Evolutionary conservation across 1,140 invertebrate species (phyloP), one percentile per base, ranked within the genome.

Genomic region (Leptinotarsa lineolata): DNA sequence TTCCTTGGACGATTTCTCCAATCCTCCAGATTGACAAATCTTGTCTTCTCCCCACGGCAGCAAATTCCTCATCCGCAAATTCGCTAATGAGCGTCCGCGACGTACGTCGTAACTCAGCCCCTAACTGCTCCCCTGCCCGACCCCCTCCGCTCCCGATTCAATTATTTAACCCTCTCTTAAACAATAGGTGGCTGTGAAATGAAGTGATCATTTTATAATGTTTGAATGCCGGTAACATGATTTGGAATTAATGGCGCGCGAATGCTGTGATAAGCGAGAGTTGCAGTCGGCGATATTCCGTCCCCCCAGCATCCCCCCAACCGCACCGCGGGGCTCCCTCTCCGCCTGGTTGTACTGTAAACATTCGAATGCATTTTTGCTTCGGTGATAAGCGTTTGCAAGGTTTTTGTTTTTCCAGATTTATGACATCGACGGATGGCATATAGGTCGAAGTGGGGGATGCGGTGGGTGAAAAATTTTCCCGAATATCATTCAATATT

Each of bases 101-200:
- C 20, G 61, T 22, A 63, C 20, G 61, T 22, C 61, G 61, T 24
- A 63, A 21, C 61, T 63, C 2, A 63, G 6, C 21, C 58, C 58
- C 58, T n/a, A 18, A 2, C 20, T 39, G 30, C 58, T 20, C 58
- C 15, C 58, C 20, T 59, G 16, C 58, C 13, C 61, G 4, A 21
- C 61, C n/a, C 16, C 61, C 24, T 13, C 16, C 6, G 13, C 61
- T 61, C 48, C 70, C 77, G 76, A 84, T 83, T 83, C 83, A 84
- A 84, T 84, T 84, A 84, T 84, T 84, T 84, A 84, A 84, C 83
- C 83, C 83, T 83, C 83, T 84, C 83, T 83, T 83, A 83, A 83
- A 84, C 83, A 84, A 84, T 84, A 84, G 83, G 83, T 83, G 82
- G 80, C 77, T 82, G 82, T 83, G 83, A 84, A 84, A 84, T 83